Evolutionary conservation across 2,113 vertebrate genomes (phyloP).

Genomic region (Himantopus leucocephalus): DNA sequence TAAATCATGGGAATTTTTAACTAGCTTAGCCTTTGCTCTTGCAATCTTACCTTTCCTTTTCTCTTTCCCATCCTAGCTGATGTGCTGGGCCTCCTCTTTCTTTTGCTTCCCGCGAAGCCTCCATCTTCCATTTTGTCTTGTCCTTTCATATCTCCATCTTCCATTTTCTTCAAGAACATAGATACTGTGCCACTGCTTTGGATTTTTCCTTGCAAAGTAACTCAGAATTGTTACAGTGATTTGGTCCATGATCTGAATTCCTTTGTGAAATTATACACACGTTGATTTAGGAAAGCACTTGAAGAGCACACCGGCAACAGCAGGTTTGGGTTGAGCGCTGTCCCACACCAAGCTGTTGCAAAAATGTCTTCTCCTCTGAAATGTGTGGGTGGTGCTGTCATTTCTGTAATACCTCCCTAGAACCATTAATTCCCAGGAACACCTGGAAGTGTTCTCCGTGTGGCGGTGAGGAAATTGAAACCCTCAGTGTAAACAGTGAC

Average conservation of each 20-base stretch:
- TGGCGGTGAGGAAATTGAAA: background rate
- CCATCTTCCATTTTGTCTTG: background rate
- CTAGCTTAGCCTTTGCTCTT: background rate
- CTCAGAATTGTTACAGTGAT: background rate
- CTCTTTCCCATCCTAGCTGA: background rate
- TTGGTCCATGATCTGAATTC: background rate
- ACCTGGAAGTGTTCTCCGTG: background rate
- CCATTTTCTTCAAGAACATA: background rate
- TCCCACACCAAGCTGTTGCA: background rate
- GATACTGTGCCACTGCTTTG: background rate
- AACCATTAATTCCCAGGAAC: background rate
- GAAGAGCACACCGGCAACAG: background rate
- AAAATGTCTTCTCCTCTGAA: background rate
- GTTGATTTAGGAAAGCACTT: background rate
- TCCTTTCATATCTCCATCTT: background rate
- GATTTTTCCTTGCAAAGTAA: background rate
- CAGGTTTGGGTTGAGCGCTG: background rate
- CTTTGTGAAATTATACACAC: fast-evolving
- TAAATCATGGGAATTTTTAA: background rate
- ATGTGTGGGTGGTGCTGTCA: background rate
- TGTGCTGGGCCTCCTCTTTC: background rate
- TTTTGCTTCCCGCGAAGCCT: background rate
- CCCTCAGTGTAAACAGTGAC: background rate
- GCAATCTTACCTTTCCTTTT: background rate
- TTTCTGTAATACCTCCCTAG: background rate